phyloP scores from a whole-genome alignment of 2,888 invertebrate genomes.

The Agonopterix alstromeriana region DNA sequence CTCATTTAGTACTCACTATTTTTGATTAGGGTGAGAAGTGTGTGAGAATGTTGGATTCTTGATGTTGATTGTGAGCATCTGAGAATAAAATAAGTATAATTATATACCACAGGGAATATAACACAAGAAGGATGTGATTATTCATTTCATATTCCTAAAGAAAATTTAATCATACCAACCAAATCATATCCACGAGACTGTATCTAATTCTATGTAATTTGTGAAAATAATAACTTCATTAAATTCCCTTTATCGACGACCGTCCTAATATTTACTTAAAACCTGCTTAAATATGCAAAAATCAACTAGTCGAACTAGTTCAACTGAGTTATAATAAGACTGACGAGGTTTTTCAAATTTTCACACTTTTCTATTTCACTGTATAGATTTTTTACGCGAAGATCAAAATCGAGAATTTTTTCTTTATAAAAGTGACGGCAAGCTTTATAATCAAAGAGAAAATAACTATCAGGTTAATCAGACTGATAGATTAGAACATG shows the following conservation, averaged over 20 bases:
- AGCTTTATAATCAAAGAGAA: neutral
- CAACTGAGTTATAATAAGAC: constrained; percentile 59
- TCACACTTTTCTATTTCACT: constrained; percentile 62
- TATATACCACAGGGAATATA: no score
- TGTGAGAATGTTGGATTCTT: no score
- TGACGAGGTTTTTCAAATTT: constrained; percentile 58
- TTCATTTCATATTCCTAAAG: neutral
- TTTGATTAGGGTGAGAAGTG: no score
- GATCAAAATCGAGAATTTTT: constrained; percentile 1
- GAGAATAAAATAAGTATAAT: no score
- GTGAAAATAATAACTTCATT: neutral
- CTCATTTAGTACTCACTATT: no score
- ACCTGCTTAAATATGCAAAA: neutral
- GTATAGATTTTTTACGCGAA: constrained; percentile 36
- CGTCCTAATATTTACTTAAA: constrained; percentile 29
- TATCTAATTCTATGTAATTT: neutral
- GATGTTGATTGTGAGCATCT: no score
- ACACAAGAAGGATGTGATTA: no score
- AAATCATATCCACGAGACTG: constrained; percentile 5
- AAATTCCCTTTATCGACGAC: constrained; percentile 21
- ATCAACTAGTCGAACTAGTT: constrained; percentile 24
- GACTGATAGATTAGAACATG: constrained; percentile 41
- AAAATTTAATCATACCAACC: neutral
- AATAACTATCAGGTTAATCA: constrained; percentile 21
- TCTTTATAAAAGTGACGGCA: neutral